Conservation (phyloP, 2,113 vertebrate species). For the Orientallactaga bullata region DNA sequence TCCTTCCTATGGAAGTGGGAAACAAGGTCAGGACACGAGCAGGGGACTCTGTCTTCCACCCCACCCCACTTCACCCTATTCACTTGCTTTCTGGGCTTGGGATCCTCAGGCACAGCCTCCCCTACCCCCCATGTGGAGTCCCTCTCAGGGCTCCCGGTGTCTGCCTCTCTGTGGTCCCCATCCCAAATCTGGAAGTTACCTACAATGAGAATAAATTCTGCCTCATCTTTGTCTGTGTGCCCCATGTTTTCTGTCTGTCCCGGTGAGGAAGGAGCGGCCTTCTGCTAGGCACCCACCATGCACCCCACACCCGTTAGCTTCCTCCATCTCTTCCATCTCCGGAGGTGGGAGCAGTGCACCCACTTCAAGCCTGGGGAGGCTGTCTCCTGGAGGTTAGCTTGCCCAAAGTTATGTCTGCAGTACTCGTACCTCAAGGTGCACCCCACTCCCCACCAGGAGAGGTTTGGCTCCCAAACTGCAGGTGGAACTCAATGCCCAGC, state of each 20-base stretch:
- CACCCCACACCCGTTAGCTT: accelerated
- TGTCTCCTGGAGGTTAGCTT: background rate
- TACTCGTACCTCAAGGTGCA: too few relatives aligned
- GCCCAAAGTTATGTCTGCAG: background rate
- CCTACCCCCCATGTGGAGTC: background rate
- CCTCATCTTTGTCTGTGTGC: constrained; percentile 75
- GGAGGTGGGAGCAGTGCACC: background rate
- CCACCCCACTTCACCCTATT: constrained; percentile 16
- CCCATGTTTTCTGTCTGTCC: background rate
- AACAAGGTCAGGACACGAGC: constrained; percentile 72
- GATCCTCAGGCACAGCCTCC: constrained; percentile 37
- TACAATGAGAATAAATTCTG: constrained; percentile 79
- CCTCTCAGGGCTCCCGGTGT: constrained; percentile 8
- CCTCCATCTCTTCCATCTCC: background rate
- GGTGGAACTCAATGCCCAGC: background rate
- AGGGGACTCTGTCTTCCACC: constrained; percentile 45
- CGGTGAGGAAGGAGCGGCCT: background rate
- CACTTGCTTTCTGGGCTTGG: constrained; percentile 64
- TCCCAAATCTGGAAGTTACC: constrained; percentile 67
- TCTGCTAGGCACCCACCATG: background rate
- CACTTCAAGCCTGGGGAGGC: background rate
- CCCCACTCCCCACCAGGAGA: too few relatives aligned
- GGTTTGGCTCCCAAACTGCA: background rate
- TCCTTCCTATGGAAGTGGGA: constrained; percentile 85
- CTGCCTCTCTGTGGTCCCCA: constrained; percentile 66